Percentiles rank a stretch among this genome's conserved stretches.
Evolutionary conservation across 2,888 invertebrate species (phyloP).

Genomic region (Smittia sp.): DNA sequence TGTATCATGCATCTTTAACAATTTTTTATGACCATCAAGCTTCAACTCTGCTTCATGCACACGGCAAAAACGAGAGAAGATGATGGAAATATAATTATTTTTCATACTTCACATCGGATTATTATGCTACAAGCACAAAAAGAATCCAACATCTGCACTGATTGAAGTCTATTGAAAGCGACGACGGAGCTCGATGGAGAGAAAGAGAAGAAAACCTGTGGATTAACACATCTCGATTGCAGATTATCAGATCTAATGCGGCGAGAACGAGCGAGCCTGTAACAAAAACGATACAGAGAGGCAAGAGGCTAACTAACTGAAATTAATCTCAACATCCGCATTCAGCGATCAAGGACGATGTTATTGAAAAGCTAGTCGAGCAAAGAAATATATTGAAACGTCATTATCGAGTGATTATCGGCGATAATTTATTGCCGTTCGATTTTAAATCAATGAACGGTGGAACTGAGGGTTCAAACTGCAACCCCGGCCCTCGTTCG

Average conservation of each 20-base stretch:
- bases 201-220: constrained; percentile 34
- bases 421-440: constrained; percentile 39
- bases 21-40: constrained; percentile 21
- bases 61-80: neutral
- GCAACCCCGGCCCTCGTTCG: neutral
- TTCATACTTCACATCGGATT: constrained; percentile 30
- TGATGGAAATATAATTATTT: constrained; percentile 36
- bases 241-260: constrained; percentile 41
- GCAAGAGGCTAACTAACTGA: constrained; percentile 12
- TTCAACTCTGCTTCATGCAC: neutral
- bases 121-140: constrained; percentile 30
- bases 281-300: neutral
- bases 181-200: neutral
- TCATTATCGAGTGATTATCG: constrained; percentile 41
- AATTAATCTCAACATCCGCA: constrained; percentile 37
- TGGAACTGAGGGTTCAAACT: constrained; percentile 15
- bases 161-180: constrained; percentile 19
- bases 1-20: constrained; percentile 1
- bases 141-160: constrained; percentile 34
- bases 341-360: constrained; percentile 32
- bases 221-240: constrained; percentile 40
- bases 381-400: constrained; percentile 32
- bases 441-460: constrained; percentile 35
- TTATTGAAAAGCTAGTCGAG: neutral
- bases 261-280: neutral